Evolutionary conservation across 2,888 invertebrate species (phyloP), one percentile per base, ranked within the genome.

Genomic region (Scrobipalpa atriplicella): DNA sequence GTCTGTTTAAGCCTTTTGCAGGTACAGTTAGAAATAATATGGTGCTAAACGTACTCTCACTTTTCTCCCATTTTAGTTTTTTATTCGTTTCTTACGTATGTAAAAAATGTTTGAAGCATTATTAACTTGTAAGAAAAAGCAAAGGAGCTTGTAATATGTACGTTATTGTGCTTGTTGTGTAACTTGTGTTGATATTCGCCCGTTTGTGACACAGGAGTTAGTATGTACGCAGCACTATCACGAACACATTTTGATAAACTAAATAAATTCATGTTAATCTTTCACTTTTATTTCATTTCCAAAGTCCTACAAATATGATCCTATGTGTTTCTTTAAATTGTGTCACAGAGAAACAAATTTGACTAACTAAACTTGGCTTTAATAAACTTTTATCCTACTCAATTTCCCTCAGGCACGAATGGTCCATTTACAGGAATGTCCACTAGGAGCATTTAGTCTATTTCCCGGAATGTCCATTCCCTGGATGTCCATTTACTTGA

Each of bases 211-310:
- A 89, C 90, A 73, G 78, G 79, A 85, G 76, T 85, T 87, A 89
- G 87, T 85, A 85, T 83, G 78, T 86, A 85, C 78, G 81, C 78
- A 78, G 88, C 90, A 91, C 91, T 82, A 79, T 88, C 89, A 91
- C 89, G 81, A 82, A 86, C 87, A 88, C 85, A 85, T 86, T 69
- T 87, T 89, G 85, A 86, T 89, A 84, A 89, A 86, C 82, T 85
- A 83, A 92, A 90, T 90, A 92, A 91, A 91, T 85, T 84, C 86
- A 91, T 90, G 89, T 91, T 90, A 89, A 87, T 90, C 87, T 81
- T 61, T 13, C n/a, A 39, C 3, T 58, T 58, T 36, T 10, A 29
- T 58, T 58, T 29, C 29, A 29, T 29, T 29, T 29, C 29, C 5
- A 5, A 29, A 58, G 7, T 36, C 21, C 56, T 21, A 21, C 9